Evolutionary conservation across 2,797 vertebrate species (phyloP).

Genomic region (Mus caroli): DNA sequence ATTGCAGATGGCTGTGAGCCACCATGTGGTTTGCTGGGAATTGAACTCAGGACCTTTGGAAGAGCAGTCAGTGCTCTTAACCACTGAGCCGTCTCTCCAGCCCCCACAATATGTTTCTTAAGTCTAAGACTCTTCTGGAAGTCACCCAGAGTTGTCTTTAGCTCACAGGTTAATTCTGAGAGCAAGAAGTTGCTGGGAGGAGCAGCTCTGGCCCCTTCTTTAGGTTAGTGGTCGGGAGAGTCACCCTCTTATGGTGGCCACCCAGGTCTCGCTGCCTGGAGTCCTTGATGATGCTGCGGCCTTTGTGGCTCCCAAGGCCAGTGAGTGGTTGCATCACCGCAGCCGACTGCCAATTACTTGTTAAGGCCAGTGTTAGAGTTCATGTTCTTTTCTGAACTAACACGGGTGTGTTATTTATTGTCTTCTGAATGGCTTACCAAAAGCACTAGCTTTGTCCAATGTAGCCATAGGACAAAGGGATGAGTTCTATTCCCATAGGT

Average conservation of each 20-base stretch:
- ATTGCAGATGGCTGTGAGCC: too few relatives aligned
- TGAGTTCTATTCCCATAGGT: neutral
- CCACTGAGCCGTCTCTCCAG: too few relatives aligned
- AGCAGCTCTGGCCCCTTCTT: neutral
- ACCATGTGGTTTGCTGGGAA: too few relatives aligned
- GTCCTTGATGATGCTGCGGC: neutral
- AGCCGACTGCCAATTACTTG: neutral
- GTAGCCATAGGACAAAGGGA: neutral
- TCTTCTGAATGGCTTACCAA: neutral
- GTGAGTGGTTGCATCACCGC: accelerated
- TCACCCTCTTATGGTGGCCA: neutral
- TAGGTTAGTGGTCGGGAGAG: neutral
- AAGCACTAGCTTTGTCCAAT: neutral
- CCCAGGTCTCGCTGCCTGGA: neutral
- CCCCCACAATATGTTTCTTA: constrained; percentile 1
- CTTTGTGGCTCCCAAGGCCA: neutral
- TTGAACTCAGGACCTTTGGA: too few relatives aligned
- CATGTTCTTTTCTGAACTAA: constrained; percentile 13
- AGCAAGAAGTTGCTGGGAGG: neutral
- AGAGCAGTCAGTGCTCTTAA: too few relatives aligned
- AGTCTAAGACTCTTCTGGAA: constrained; percentile 7
- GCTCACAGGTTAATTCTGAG: neutral
- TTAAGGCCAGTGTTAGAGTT: neutral
- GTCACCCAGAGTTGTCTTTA: constrained; percentile 28
- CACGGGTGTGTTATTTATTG: neutral